Conservation (phyloP, 2,113 vertebrate species). For the Trichechus manatus region DNA sequence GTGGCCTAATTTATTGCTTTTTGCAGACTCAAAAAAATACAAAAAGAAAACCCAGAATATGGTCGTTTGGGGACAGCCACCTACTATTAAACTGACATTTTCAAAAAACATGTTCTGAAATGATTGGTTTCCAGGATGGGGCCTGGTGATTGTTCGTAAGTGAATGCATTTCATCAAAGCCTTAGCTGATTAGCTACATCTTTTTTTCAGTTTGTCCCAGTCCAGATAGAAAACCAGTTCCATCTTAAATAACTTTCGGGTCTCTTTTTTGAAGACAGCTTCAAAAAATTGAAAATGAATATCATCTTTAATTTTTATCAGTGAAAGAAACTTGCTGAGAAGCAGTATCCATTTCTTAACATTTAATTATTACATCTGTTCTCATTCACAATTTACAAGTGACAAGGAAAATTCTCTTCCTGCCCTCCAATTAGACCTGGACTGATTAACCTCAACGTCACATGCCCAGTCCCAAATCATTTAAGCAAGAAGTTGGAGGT, state of each 20-base stretch:
- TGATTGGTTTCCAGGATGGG: slow-evolving; percentile 59
- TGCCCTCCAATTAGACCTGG: slow-evolving; percentile 72
- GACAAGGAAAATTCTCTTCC: slow-evolving; percentile 45
- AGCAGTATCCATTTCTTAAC: slow-evolving; percentile 12
- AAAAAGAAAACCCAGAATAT: slow-evolving; percentile 47
- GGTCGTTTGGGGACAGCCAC: slow-evolving; percentile 48
- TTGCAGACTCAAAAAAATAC: slow-evolving; percentile 26
- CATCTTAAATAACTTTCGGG: slow-evolving; percentile 50
- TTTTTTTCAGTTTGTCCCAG: slow-evolving; percentile 46
- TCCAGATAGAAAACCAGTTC: slow-evolving; percentile 45
- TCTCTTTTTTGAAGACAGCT: slow-evolving; percentile 40
- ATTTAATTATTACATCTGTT: slow-evolving; percentile 56
- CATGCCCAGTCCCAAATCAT: slow-evolving; percentile 45
- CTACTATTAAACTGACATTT: slow-evolving; percentile 72
- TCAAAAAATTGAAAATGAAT: slow-evolving; percentile 42
- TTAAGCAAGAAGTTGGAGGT: slow-evolving; percentile 56
- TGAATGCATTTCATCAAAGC: slow-evolving; percentile 70
- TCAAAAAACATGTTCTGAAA: slow-evolving; percentile 69
- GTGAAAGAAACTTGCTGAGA: slow-evolving; percentile 14
- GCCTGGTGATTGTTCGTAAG: slow-evolving; percentile 46
- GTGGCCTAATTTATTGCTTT: slow-evolving; percentile 62
- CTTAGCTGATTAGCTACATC: slow-evolving; percentile 57
- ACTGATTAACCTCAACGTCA: slow-evolving; percentile 58
- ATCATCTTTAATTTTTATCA: slow-evolving; percentile 43
- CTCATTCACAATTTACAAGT: slow-evolving; percentile 38